Evolutionary conservation across 2,113 vertebrate genomes (phyloP).

Genomic region (Myotis brandtii): DNA sequence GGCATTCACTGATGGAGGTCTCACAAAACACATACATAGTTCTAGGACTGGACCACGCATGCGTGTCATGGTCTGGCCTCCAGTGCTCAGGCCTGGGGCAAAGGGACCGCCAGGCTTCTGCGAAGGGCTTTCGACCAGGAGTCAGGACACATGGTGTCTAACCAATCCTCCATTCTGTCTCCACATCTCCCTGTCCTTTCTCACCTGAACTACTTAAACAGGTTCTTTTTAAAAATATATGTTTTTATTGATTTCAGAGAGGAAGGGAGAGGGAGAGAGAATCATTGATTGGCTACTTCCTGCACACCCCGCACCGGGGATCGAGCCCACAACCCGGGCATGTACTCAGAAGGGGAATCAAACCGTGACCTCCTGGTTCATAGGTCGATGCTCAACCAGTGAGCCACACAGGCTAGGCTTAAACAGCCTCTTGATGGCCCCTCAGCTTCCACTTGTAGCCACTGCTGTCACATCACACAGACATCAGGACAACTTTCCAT

Average conservation of each 20-base stretch:
- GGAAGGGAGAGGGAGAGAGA: no score
- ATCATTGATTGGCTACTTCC: no score
- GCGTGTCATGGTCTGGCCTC: not conserved
- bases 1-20: no score
- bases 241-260: no score
- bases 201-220: not conserved
- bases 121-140: not conserved
- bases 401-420: no score
- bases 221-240: not conserved
- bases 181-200: not conserved
- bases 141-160: not conserved
- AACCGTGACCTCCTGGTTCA: no score
- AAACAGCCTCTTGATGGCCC: not conserved
- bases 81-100: not conserved
- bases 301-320: no score
- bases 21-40: accelerated
- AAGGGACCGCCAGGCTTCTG: not conserved
- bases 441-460: not conserved
- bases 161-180: not conserved
- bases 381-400: no score
- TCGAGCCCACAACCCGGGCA: no score
- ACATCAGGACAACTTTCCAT: not conserved
- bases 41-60: not conserved
- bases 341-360: no score
- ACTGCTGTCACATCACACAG: not conserved